A percentile compares a stretch with the other conserved stretches of the same genome.
These are phyloP conservation scores for Trematomus loennbergii DNA, from an alignment of 2,113 vertebrate species.

Conservation along the genomic window DNA sequence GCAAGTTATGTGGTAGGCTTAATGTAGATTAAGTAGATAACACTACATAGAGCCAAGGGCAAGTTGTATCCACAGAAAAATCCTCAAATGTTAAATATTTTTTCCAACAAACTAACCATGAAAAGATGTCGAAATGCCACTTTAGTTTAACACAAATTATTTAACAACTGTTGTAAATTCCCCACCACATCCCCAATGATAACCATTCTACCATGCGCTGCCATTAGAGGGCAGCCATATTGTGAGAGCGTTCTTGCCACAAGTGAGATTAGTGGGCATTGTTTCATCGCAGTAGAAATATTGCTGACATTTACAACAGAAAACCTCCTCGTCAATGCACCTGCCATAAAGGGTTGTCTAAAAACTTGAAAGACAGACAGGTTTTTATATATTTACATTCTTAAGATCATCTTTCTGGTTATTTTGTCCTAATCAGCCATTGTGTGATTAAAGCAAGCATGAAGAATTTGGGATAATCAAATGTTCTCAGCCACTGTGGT, in stretches of 20 bases:
- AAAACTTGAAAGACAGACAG: too few species aligned
- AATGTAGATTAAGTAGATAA: conserved; percentile 8
- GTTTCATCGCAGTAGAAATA: conserved; percentile 11
- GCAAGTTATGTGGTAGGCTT: background rate
- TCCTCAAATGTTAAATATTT: background rate
- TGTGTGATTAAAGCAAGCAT: background rate
- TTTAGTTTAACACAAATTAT: background rate
- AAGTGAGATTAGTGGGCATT: background rate
- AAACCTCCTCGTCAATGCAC: background rate
- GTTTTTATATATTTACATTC: background rate
- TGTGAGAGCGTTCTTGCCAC: background rate
- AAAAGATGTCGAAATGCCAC: background rate
- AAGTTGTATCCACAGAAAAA: background rate
- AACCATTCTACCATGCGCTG: background rate
- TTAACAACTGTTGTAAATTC: background rate
- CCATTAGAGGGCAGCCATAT: background rate
- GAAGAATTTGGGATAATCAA: background rate
- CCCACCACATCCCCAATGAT: too few species aligned
- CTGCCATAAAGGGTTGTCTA: too few species aligned
- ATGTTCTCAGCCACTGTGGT: background rate
- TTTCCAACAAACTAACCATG: background rate
- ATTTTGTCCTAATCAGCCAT: background rate
- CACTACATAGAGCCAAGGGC: background rate
- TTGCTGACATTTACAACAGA: conserved; percentile 28
- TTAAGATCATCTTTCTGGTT: background rate